Evolutionary conservation across 2,113 vertebrate genomes (phyloP), one percentile per base, ranked within the genome.

Genomic region (Stigmatopora nigra): DNA sequence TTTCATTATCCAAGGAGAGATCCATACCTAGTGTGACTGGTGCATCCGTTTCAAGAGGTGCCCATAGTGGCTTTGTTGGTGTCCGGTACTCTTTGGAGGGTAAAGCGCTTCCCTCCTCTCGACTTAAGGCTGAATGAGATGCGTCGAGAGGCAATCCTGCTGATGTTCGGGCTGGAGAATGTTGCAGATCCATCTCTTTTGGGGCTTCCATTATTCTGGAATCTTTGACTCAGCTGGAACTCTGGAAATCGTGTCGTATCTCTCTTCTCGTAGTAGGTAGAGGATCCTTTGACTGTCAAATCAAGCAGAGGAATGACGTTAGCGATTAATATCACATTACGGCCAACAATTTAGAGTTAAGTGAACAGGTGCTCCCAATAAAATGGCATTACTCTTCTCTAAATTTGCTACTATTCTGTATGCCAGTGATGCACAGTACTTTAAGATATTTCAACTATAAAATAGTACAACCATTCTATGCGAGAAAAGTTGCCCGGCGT

Each of bases 21-120:
- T 22, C 5, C 58, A 11, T 90, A 97, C 96, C 93, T 73, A 97
- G 86, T 38, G 94, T 93, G 65, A 97, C 90, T 7, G 93, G 94
- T 61, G 93, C 92, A 47, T 97, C 94, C 0, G 94, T 93, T 59
- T 93, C 93, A 67, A 89, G 93, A 60, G 84, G 93, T 72, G 85
- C 88, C 90, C 84, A 92, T 72, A 88, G 20, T 2, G 90, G 88
- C 68, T 92, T 90, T 65, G 84, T 71, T 36, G 82, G 20, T 9
- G 78, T 41, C 85, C 53, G 79, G 12, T 2, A 75, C 20, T 71
- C 69, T 47, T 9, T 80, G 68, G 62, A 52, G 2, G 82, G 76
- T 0, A 81, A 79, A 53, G 63, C 77, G 69, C 71, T 58, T 38
- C 69, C 72, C 58, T 84, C 79, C 38, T 47, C 8, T 14, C 44